Conservation (phyloP, 2,888 invertebrate genomes). For the Pseudococcus viburni region DNA sequence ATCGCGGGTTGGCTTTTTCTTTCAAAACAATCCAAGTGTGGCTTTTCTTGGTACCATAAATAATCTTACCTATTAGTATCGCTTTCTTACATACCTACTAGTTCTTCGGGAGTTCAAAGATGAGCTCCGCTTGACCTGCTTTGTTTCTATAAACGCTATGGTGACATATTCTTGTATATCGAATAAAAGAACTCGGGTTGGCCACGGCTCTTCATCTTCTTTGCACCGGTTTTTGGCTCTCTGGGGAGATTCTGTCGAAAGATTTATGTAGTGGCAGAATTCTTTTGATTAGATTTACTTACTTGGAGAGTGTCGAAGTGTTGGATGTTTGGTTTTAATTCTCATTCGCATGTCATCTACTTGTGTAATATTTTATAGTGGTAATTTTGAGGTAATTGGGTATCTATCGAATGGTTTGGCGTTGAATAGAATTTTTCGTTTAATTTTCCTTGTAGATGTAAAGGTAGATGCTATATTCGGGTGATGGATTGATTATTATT, state of each 20-base stretch:
- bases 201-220: not conserved
- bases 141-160: not conserved
- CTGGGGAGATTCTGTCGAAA: no score
- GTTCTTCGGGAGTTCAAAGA: not conserved
- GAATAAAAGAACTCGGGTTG: not conserved
- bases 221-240: not conserved
- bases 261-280: not conserved
- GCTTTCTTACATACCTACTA: not conserved
- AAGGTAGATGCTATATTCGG: not conserved
- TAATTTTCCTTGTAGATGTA: not conserved
- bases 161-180: not conserved
- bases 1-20: slow-evolving; percentile 29
- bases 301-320: not conserved
- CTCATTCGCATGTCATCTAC: not conserved
- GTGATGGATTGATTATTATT: not conserved
- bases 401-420: not conserved
- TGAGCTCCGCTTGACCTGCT: not conserved
- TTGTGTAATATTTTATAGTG: not conserved
- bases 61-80: slow-evolving; percentile 19
- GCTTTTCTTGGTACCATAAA: slow-evolving; percentile 18
- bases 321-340: not conserved
- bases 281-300: not conserved
- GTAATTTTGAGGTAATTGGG: not conserved
- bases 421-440: not conserved
- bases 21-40: slow-evolving; percentile 39